These are phyloP conservation scores for Lapara coniferarum DNA, from an alignment of 2,888 invertebrate genomes.

Conservation along the genomic window DNA sequence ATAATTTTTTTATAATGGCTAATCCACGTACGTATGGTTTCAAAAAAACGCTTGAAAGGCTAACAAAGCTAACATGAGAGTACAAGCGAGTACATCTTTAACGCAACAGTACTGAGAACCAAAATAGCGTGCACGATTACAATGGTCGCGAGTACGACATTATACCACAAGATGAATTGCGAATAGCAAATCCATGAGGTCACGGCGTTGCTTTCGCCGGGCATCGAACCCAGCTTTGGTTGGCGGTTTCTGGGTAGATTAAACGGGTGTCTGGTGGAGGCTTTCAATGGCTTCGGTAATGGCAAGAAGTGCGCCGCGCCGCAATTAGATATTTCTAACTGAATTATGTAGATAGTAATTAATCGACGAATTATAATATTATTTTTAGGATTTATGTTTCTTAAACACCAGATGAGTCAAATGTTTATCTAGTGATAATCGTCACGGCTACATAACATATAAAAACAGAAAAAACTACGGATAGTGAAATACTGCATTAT, in stretches of 20 bases:
- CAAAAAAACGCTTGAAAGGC: conserved; percentile 31
- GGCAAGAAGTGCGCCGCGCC: conserved; percentile 49
- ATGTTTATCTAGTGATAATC: too few species aligned
- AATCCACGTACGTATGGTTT: conserved; percentile 23
- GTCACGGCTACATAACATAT: too few species aligned
- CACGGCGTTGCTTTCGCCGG: conserved; percentile 73
- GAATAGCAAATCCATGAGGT: conserved; percentile 74
- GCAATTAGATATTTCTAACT: conserved; percentile 40
- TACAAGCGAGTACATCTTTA: conserved; percentile 23
- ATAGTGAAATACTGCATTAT: too few species aligned
- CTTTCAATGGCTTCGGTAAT: conserved; percentile 56
- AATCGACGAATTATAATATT: not conserved
- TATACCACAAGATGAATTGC: conserved; percentile 75
- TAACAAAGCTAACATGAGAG: conserved; percentile 4
- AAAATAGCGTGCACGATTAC: conserved; percentile 45
- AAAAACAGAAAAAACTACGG: too few species aligned
- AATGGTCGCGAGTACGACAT: conserved; percentile 52
- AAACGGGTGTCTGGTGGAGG: conserved; percentile 66
- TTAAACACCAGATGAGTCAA: too few species aligned
- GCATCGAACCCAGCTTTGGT: conserved; percentile 70
- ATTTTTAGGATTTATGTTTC: too few species aligned
- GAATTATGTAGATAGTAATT: not conserved
- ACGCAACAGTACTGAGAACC: conserved; percentile 43
- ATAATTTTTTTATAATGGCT: conserved; percentile 10
- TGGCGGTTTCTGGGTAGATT: conserved; percentile 67